These are phyloP conservation scores for Tetanocera ferruginea DNA, from an alignment of 2,888 invertebrate species.

Conservation along the genomic window DNA sequence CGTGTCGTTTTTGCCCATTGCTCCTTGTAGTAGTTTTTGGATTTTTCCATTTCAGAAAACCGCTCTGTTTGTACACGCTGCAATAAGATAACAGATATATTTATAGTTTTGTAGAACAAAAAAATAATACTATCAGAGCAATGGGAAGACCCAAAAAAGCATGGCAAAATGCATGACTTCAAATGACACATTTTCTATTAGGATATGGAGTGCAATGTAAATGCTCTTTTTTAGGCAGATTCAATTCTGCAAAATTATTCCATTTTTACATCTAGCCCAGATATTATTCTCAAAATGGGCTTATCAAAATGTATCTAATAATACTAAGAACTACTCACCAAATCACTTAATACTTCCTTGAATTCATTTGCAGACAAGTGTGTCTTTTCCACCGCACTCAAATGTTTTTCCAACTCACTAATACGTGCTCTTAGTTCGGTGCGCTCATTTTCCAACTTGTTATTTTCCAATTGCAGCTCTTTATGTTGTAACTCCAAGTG, in stretches of 20 bases:
- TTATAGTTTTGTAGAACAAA: not conserved
- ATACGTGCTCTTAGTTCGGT: slow-evolving; percentile 58
- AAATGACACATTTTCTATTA: too few species aligned
- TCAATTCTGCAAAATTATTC: too few species aligned
- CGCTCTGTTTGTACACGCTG: slow-evolving; percentile 71
- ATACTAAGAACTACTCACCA: slow-evolving; percentile 69
- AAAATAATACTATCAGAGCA: too few species aligned
- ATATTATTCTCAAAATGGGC: too few species aligned
- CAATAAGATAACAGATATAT: not conserved
- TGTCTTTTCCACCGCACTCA: slow-evolving; percentile 71
- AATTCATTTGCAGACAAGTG: slow-evolving; percentile 78
- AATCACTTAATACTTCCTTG: slow-evolving; percentile 76
- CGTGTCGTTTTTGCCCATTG: slow-evolving; percentile 80
- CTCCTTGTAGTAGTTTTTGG: slow-evolving; percentile 82
- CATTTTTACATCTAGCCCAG: not conserved
- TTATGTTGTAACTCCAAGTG: slow-evolving; percentile 30
- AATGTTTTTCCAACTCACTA: slow-evolving; percentile 55
- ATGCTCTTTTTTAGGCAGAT: too few species aligned
- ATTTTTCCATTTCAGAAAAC: slow-evolving; percentile 75
- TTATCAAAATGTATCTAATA: too few species aligned
- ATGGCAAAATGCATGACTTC: too few species aligned
- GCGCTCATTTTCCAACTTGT: slow-evolving; percentile 70
- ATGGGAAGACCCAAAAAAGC: too few species aligned
- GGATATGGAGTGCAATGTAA: too few species aligned
- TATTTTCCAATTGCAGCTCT: slow-evolving; percentile 57